These are phyloP conservation scores for Vultur gryphus DNA, from an alignment of 2,797 vertebrate genomes.

Conservation along the genomic window DNA sequence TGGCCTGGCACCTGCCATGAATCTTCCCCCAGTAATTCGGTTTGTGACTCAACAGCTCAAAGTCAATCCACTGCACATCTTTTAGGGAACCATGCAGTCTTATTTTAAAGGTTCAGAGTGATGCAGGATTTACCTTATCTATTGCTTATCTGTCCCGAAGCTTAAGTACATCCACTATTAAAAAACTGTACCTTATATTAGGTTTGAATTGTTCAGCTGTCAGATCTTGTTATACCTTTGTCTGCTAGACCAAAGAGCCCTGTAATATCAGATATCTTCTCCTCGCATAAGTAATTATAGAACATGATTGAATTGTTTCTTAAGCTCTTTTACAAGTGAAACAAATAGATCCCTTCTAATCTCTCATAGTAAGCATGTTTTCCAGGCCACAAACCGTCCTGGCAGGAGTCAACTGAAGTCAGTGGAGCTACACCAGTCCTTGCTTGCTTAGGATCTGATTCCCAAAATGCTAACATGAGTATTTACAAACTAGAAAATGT, in stretches of 20 bases:
- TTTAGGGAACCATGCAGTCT: neutral
- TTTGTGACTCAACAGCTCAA: neutral
- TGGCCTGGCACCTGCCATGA: fast-evolving
- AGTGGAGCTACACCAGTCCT: neutral
- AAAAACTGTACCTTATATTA: neutral
- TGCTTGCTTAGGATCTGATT: neutral
- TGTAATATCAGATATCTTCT: conserved; percentile 6
- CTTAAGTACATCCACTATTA: neutral
- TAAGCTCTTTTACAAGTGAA: conserved; percentile 38
- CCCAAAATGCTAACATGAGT: neutral
- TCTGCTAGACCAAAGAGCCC: neutral
- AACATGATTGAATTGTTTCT: conserved; percentile 48
- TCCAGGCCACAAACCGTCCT: neutral
- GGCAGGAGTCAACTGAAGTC: conserved; percentile 10
- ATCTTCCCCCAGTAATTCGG: neutral
- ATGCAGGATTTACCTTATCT: neutral
- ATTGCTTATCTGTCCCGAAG: neutral
- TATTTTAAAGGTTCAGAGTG: neutral
- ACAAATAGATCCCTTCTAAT: conserved; percentile 29
- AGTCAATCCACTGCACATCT: neutral
- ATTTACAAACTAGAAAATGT: neutral
- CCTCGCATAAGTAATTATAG: neutral
- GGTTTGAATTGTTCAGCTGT: neutral
- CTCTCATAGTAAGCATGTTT: conserved; percentile 35
- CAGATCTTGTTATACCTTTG: neutral